Base-by-base conservation (phyloP, 2,888 invertebrate genomes). In the Eucera pruinosa region DNA sequence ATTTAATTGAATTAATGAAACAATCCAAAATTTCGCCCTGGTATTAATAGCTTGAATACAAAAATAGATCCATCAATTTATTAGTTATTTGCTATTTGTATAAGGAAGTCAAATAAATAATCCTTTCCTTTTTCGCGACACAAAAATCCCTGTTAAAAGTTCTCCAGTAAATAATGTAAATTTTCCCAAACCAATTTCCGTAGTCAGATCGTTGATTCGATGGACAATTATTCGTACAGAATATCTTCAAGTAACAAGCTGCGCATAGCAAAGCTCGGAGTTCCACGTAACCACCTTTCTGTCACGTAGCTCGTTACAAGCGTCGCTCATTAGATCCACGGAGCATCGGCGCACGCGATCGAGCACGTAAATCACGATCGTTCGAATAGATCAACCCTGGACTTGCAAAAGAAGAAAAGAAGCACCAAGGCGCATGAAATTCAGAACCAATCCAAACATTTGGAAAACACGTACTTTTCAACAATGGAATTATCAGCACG, bases 241-340 rank as follows among this genome's bases (percentile, higher is more conserved):
- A 61, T 23, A 33, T 61, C 33, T 33, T 33, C 61, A 13, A n/a
- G 47, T 61, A 61, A 61, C 61, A 48, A 47, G 61, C 61, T 23
- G 54, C 23, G 20, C 54, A 23, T 61, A 45, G 33, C 45, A 30
- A 23, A 57, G 25, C 25, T 25, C 25, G 39, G 25, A 41, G 30
- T 41, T n/a, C 45, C 36, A 39, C 23, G 41, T 52, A 75, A 73
- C 54, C 27, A 33, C 55, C 15, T 47, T 23, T 52, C 66, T 73
- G 76, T 76, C 76, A 66, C 55, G 47, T 30, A 52, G 36, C 61
- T 74, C 74, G 74, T 74, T 74, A 74, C 33, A 20, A 50, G 15
- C 36, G n/a, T 62, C 30, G 27, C 61, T 47, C 47, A 45, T 73
- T 64, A 64, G 48, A 62, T 48, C 36, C 47, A 5, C 18, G 25